Conservation (phyloP, 2,888 invertebrate genomes). For the Chromoteleia sp. region DNA sequence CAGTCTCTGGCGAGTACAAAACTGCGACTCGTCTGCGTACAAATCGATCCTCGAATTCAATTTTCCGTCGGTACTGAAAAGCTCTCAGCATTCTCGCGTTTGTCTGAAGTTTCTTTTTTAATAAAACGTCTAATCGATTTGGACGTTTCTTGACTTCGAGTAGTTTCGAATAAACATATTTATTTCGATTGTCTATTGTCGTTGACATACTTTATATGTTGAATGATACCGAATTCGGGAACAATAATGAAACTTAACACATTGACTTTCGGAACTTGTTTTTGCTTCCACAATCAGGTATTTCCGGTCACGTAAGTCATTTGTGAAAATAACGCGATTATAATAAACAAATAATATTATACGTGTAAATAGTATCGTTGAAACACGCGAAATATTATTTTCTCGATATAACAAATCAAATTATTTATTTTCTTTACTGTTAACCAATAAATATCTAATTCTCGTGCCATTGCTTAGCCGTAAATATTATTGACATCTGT, state of each 20-base stretch:
- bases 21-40: constrained; percentile 31
- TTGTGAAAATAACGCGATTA: constrained; percentile 9
- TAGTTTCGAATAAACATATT: constrained; percentile 15
- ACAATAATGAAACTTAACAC: background rate
- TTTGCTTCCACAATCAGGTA: constrained; percentile 1
- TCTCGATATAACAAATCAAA: too few relatives aligned
- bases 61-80: constrained; percentile 20
- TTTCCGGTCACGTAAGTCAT: constrained; percentile 1
- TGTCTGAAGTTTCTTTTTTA: constrained; percentile 33
- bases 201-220: background rate
- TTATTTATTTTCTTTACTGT: too few relatives aligned
- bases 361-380: too few relatives aligned
- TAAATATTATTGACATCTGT: too few relatives aligned
- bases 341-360: too few relatives aligned
- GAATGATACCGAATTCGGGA: background rate
- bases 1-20: constrained; percentile 36
- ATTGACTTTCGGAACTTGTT: constrained; percentile 1
- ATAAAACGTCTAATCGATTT: constrained; percentile 35
- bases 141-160: background rate
- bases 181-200: constrained; percentile 14
- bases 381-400: too few relatives aligned
- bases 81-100: constrained; percentile 16
- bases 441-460: too few relatives aligned
- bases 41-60: constrained; percentile 48
- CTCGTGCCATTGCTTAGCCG: too few relatives aligned